Base-by-base conservation (phyloP, 2,797 vertebrate species). In the Ambastaia sidthimunki region DNA sequence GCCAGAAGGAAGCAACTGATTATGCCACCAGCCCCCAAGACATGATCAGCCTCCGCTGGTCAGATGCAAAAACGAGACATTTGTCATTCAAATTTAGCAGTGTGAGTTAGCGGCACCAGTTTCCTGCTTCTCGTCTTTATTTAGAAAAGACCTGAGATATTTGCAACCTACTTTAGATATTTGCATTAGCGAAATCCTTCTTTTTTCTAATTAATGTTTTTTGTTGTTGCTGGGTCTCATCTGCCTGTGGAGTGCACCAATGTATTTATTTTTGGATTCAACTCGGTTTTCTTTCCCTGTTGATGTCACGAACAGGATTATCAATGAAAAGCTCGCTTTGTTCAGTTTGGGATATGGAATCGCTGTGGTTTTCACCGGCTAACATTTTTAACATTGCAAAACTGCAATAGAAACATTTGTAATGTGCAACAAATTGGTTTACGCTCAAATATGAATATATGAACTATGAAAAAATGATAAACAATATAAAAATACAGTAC, bases 31-130 rank as follows among this genome's bases (percentile, higher is more conserved):
- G 15, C 19, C 15, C 28, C 67, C 9, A 44, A 63, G 76, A 71
- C 76, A 71, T 71, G 71, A 78, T 71, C 67, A 25, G 55, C 67
- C 21, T 76, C 25, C 62, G 57, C 76, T 70, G 48, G 76, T 60
- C 67, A 83, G 54, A 83, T 83, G 83, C 86, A 88, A 87, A 80
- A 88, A 13, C 11, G 16, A 19, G 71, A 74, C 31, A 87, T 90
- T 89, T 90, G 82, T 71, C 55, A 88, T 87, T 90, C 87, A 90
- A 89, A 91, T 89, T 52, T 57, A 25, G 4, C 21, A 23, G 11
- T 7, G 68, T 65, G 25, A 75, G 62, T 34, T 65, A 78, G 65
- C 66, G 23, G 25, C 60, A 54, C 52, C 21, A 74, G 41, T 70
- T 69, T 78, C 54, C 81, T 74, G 70, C 54, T 63, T 54, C 31